Evolutionary conservation across 1,140 invertebrate genomes (phyloP), one percentile per base, ranked within the genome.

Genomic region (Drosophila nannoptera): DNA sequence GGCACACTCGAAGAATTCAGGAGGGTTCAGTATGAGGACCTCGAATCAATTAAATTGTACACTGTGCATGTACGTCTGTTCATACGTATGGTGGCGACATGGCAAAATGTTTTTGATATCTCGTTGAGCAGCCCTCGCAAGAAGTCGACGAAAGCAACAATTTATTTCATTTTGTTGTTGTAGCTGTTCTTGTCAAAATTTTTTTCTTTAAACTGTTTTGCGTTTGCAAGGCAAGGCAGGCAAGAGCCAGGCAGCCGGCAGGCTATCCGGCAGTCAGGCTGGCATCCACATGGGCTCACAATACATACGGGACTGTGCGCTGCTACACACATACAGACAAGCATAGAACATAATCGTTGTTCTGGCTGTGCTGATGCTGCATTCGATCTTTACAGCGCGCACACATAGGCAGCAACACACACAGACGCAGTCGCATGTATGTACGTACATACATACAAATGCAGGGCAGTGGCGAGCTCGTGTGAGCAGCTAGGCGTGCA

Each of bases 91-190:
- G 22, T 22, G 22, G 22, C 22, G 3, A 22, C 1, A 22, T 22
- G 22, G 22, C 3, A 22, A 22, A 38, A 2, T 8, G 7, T 4
- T 16, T 45, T 16, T 29, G 8, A 5, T 54, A 8, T 2, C 49
- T 45, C 49, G 11, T 56, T 36, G 31, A 63, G n/a, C 12, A 49
- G n/a, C 59, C 66, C 54, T 14, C 40, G 48, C 31, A 46, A 65
- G 29, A 65, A 64, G 53, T 52, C 61, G 54, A 53, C 61, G 68
- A 70, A 70, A 65, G 68, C 54, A 59, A 53, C 33, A 65, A 70
- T 63, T 52, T 62, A 63, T 50, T 61, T 69, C 11, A 55, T 36
- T 63, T 69, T 53, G 52, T 62, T 69, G 40, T 58, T 70, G 50
- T 56, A 54, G 33, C 54, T 40, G 7, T 65, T 75, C 55, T 46